These are phyloP conservation scores for Phylloscopus trochilus DNA, from an alignment of 2,113 vertebrate species.

Conservation along the genomic window DNA sequence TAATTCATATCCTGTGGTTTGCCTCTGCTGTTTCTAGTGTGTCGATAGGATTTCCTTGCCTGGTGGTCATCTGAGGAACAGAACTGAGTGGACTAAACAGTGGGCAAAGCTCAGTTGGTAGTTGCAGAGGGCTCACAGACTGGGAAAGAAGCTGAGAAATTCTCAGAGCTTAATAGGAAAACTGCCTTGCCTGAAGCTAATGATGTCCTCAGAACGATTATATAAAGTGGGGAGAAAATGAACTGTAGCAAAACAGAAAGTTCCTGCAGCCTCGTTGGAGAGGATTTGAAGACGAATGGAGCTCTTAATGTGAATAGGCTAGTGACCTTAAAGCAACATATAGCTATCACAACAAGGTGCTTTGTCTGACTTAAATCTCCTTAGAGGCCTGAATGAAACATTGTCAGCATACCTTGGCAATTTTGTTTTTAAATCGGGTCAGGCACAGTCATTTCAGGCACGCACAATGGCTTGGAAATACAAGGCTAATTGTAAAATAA, in stretches of 20 bases:
- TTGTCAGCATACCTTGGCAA: not conserved
- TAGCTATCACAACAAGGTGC: not conserved
- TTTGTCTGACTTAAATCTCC: conserved; percentile 48
- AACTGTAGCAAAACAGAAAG: not conserved
- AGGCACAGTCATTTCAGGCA: not conserved
- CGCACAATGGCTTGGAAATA: not conserved
- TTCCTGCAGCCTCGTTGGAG: not conserved
- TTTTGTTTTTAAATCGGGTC: conserved; percentile 35
- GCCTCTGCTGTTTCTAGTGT: not conserved
- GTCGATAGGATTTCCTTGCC: conserved; percentile 26
- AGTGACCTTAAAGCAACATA: conserved; percentile 48
- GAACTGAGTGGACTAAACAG: not conserved
- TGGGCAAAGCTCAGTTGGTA: not conserved
- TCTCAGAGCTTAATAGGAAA: conserved; percentile 20
- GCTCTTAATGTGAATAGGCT: conserved; percentile 40
- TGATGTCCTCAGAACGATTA: not conserved
- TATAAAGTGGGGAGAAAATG: not conserved
- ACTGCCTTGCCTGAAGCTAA: not conserved
- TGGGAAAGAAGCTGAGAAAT: not conserved
- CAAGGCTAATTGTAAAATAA: not conserved
- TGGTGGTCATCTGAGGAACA: conserved; percentile 6
- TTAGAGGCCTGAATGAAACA: not conserved
- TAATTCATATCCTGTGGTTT: not conserved
- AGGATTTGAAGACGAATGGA: conserved; percentile 28
- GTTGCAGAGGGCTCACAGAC: not conserved